Evolutionary conservation across 1,140 invertebrate species (phyloP).

Genomic region (Drosophila novamexicana): DNA sequence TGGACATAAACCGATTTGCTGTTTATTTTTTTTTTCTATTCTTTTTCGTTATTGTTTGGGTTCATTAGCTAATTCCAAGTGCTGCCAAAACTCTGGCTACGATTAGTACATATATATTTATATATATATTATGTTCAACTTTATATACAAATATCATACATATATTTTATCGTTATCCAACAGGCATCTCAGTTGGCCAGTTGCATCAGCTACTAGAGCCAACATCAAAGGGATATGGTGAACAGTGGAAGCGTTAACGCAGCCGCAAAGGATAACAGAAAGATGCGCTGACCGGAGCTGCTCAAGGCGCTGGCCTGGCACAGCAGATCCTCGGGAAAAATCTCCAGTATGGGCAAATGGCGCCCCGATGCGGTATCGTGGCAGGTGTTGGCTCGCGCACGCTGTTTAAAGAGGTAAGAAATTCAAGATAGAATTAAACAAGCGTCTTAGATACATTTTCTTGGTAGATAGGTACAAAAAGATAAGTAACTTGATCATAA

Average conservation of each 20-base stretch:
- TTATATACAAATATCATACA: constrained; percentile 77
- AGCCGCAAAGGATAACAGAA: constrained; percentile 73
- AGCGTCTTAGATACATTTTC: too few relatives aligned
- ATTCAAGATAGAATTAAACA: not conserved
- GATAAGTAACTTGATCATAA: not conserved
- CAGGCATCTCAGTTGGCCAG: constrained; percentile 24
- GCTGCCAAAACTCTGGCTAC: constrained; percentile 46
- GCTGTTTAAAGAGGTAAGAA: constrained; percentile 38
- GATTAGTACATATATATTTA: constrained; percentile 57
- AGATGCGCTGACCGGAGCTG: constrained; percentile 84
- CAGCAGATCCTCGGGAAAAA: constrained; percentile 90
- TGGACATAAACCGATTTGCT: constrained; percentile 81
- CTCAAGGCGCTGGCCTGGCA: constrained; percentile 91
- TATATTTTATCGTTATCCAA: constrained; percentile 11
- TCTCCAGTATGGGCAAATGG: constrained; percentile 88
- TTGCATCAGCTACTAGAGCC: constrained; percentile 47
- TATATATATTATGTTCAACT: constrained; percentile 60
- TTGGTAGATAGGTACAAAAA: too few relatives aligned
- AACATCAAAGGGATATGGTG: constrained; percentile 79
- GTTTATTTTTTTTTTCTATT: not conserved
- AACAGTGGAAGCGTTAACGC: constrained; percentile 67
- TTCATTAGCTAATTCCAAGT: constrained; percentile 63
- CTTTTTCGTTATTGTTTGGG: constrained; percentile 42
- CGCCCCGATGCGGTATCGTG: constrained; percentile 87
- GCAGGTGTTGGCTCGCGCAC: constrained; percentile 87